Conservation (phyloP, 2,113 vertebrate species). For the Paracanthobrama guichenoti region DNA sequence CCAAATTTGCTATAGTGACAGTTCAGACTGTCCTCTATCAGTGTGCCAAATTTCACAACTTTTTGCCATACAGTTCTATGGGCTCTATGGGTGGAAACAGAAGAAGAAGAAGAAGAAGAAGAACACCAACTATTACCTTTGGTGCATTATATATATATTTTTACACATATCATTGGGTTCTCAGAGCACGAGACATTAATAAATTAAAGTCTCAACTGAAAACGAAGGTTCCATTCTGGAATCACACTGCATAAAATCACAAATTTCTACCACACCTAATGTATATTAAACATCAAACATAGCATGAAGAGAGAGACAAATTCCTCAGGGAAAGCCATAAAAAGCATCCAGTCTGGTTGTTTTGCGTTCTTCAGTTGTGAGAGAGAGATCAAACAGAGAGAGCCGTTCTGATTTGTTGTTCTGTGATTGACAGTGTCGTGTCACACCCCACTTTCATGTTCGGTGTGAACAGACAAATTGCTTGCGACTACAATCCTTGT, state of each 20-base stretch:
- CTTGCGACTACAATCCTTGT: background rate
- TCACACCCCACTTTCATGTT: conserved; percentile 2
- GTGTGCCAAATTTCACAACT: too few relatives aligned
- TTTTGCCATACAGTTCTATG: too few relatives aligned
- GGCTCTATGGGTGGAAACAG: too few relatives aligned
- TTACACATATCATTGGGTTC: background rate
- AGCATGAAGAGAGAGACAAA: background rate
- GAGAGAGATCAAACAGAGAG: background rate
- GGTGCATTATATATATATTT: too few relatives aligned
- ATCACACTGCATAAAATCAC: background rate
- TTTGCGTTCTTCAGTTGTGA: background rate
- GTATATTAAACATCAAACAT: background rate
- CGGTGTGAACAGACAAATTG: conserved; percentile 19
- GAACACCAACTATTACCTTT: too few relatives aligned
- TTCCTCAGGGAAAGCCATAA: background rate
- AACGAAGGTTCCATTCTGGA: background rate
- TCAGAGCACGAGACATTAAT: background rate
- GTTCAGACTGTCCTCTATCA: too few relatives aligned
- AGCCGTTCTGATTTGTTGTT: background rate
- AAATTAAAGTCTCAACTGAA: background rate
- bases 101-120: too few relatives aligned
- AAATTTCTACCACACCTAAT: background rate
- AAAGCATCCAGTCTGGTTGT: background rate
- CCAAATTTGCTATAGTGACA: too few relatives aligned
- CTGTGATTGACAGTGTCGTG: background rate